These are phyloP conservation scores for Pachyrhynchus sulphureomaculatus DNA, from an alignment of 1,140 invertebrate species.

Conservation along the genomic window DNA sequence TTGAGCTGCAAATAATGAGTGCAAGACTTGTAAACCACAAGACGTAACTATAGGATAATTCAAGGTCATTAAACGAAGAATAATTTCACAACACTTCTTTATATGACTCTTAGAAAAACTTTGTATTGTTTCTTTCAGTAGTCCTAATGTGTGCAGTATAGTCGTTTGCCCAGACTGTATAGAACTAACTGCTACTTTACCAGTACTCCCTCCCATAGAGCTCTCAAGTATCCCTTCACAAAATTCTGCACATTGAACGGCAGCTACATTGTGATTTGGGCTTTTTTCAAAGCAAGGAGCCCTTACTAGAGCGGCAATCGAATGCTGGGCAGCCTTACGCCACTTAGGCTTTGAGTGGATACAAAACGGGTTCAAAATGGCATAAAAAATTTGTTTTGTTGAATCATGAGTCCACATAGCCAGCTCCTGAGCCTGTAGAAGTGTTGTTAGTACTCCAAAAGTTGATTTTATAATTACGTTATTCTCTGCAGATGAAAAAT, in stretches of 20 bases:
- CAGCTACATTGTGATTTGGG: conserved; percentile 58
- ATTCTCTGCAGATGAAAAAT: conserved; percentile 69
- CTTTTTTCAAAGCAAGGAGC: conserved; percentile 62
- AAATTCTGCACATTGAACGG: conserved; percentile 71
- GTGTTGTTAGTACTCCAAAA: conserved; percentile 73
- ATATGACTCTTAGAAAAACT: conserved; percentile 73
- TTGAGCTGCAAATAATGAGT: conserved; percentile 69
- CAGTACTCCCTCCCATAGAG: conserved; percentile 41
- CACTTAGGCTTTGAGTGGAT: conserved; percentile 86
- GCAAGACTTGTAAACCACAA: conserved; percentile 77
- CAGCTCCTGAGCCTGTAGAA: conserved; percentile 80
- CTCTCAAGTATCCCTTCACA: conserved; percentile 70
- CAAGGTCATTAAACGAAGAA: conserved; percentile 83
- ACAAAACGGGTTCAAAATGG: conserved; percentile 71
- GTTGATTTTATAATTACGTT: conserved; percentile 64
- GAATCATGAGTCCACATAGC: conserved; percentile 73
- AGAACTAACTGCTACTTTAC: conserved; percentile 51
- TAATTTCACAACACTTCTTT: conserved; percentile 73
- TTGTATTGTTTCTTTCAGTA: conserved; percentile 76
- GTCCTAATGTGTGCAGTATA: conserved; percentile 72
- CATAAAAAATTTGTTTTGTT: conserved; percentile 73
- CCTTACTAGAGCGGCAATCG: conserved; percentile 70
- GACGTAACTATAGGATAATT: conserved; percentile 77
- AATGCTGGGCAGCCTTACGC: conserved; percentile 82
- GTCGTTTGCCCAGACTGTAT: conserved; percentile 62